Evolutionary conservation across 2,888 invertebrate species (phyloP), one percentile per base, ranked within the genome.

Genomic region (Lissocephala sabroskyi): DNA sequence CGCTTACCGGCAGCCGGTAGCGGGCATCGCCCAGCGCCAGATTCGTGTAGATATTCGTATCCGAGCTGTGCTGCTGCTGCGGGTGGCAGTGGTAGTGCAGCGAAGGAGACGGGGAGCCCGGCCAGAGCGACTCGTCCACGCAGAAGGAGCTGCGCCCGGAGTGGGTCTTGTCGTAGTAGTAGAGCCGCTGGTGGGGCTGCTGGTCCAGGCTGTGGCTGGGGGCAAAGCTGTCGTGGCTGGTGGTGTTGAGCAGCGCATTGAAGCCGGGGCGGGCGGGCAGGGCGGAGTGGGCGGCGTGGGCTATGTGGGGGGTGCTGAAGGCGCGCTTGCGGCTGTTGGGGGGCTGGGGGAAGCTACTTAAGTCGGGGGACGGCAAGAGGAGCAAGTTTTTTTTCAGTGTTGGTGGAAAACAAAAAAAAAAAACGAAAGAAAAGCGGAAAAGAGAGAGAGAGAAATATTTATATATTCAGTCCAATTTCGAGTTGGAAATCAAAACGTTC

Each of bases 271-370:
- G 17, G 7, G 45, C 40, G 18, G 29, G 16, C 52, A 43, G 18
- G 11, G 63, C 49, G n/a, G n/a, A n/a, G n/a, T n/a, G n/a, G n/a
- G n/a, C n/a, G n/a, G n/a, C n/a, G n/a, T n/a, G n/a, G 33, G 75
- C 62, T 46, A 81, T 65, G 33, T 80, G 76, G 1, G 83, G 81
- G 41, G 81, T 83, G 53, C 79, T 84, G 50, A 80, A 77, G 42
- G 81, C 82, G 18, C 81, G 62, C 28, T 79, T 80, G 42, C 82
- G 78, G 62, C 61, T 73, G 48, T 55, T 56, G 48, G 41, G 52
- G 42, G 42, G 35, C 23, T 32, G 7, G 40, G 43, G 41, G 45
- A 43, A 47, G 32, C 23, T 37, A 30, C 14, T 16, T 17, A 26
- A 28, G 29, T 33, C 18, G 18, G 35, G 18, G 45, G 39, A 33